A percentile compares a stretch with the other conserved stretches of the same genome.
Conservation (phyloP, 2,113 vertebrate genomes). For the Mesoclemmys tuberculata region DNA sequence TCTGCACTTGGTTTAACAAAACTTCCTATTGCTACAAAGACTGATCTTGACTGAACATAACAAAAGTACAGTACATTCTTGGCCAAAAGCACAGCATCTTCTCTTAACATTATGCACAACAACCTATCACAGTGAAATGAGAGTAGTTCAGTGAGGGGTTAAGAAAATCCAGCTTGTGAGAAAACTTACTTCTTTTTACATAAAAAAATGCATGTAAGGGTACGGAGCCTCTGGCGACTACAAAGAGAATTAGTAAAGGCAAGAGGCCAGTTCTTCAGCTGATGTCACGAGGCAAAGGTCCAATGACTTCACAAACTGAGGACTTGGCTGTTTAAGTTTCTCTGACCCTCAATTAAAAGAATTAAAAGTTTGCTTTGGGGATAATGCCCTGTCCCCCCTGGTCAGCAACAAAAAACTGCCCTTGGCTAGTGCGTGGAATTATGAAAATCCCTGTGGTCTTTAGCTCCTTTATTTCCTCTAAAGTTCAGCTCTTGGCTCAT, state of each 20-base stretch:
- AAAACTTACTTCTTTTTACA: neutral
- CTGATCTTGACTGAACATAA: neutral
- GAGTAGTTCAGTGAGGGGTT: neutral
- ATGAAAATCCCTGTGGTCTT: neutral
- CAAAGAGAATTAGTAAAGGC: neutral
- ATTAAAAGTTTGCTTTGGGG: neutral
- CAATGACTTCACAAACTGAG: neutral
- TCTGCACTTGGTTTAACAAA: neutral
- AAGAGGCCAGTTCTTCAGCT: neutral
- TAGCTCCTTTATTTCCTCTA: neutral
- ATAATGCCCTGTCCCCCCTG: neutral
- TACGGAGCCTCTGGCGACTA: neutral
- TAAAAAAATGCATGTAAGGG: neutral
- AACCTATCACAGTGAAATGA: neutral
- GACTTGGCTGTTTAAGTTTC: neutral
- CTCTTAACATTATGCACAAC: neutral
- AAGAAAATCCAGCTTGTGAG: neutral
- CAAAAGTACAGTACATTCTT: neutral
- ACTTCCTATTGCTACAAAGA: conserved; percentile 9
- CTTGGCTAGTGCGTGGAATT: neutral
- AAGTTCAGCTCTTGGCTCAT: neutral
- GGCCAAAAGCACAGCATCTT: neutral
- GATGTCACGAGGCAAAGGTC: neutral
- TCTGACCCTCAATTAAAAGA: neutral
- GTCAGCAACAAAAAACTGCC: conserved; percentile 14